Evolutionary conservation across 2,113 vertebrate species (phyloP), one percentile per base, ranked within the genome.

Genomic region (Callaeas wilsoni): DNA sequence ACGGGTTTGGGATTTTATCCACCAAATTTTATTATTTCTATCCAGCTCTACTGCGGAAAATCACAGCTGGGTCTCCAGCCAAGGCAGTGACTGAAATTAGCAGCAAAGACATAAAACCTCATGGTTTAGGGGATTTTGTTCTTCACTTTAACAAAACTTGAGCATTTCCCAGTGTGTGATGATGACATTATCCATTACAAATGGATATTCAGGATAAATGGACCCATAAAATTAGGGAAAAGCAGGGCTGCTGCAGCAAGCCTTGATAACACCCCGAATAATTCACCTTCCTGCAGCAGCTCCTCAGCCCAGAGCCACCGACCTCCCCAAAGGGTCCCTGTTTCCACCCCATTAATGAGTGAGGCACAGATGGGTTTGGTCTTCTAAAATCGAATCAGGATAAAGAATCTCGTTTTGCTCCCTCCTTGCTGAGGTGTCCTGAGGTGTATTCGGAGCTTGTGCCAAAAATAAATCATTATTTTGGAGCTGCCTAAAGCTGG

Each of bases 191-290:
- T 29, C 70, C 22, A 8, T 64, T 52, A 15, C 10, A 91, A 84
- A 77, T n/a, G 65, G 50, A 18, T 60, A n/a, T 29, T 44, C 18
- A 3, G 22, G 39, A 60, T 33, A 78, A 87, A 90, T 13, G 22
- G 39, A 29, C 37, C 39, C 60, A 39, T 35, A n/a, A 64, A 64
- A 33, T 16, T 5, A 3, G 39, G 32, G 41, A 37, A 67, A 71
- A 65, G 64, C 44, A 69, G 47, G 42, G 47, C 57, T 76, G 52
- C 41, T 77, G 68, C 64, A 74, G 49, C 18, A 30, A 76, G 12
- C 27, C 41, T 46, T 57, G 47, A 20, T 8, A 30, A 42, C 10
- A 5, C 49, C 26, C 12, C 0, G 0, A 26, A 9, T 9, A 46
- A 50, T 42, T 50, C 5, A 1, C 15, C 30, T 12, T 86, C 47